Percentiles rank a stretch among this genome's conserved stretches.
These are phyloP conservation scores for Paracentrotus lividus DNA, from an alignment of 53 echinoderm and acorn worm genomes.

Conservation along the genomic window DNA sequence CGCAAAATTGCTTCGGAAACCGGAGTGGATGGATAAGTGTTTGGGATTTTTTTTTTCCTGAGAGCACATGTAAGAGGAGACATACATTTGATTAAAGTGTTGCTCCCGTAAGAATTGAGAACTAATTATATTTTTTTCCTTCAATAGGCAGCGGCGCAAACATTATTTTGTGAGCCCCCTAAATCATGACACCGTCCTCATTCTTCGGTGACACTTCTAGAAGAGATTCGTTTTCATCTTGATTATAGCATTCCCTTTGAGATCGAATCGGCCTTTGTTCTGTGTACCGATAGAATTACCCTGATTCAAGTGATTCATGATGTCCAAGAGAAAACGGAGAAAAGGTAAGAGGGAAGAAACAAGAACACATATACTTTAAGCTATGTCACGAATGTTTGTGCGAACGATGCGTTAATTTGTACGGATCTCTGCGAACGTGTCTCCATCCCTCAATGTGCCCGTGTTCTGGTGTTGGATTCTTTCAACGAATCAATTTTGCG, in stretches of 20 bases:
- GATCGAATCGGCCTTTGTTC: not conserved
- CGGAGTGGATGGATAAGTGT: constrained; percentile 51
- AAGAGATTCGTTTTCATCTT: not conserved
- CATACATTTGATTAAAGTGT: constrained; percentile 21
- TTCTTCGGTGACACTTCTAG: not conserved
- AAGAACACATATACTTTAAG: too few species aligned
- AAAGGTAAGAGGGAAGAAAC: too few species aligned
- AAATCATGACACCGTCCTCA: not conserved
- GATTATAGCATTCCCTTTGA: not conserved
- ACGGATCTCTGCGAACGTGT: too few species aligned
- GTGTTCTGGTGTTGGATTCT: too few species aligned
- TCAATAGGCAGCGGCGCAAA: not conserved
- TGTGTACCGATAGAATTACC: not conserved
- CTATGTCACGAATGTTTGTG: too few species aligned
- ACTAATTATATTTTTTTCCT: constrained; percentile 49
- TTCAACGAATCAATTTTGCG: too few species aligned
- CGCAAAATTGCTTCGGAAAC: constrained; percentile 27
- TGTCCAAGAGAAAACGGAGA: too few species aligned
- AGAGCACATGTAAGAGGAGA: constrained; percentile 8
- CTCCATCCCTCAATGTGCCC: too few species aligned
- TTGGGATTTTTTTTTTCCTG: not conserved
- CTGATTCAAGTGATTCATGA: not conserved
- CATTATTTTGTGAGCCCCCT: not conserved
- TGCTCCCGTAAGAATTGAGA: constrained; percentile 10
- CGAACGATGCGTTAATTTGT: too few species aligned